Base-by-base conservation (phyloP, 2,113 vertebrate genomes). In the Acinonyx jubatus region DNA sequence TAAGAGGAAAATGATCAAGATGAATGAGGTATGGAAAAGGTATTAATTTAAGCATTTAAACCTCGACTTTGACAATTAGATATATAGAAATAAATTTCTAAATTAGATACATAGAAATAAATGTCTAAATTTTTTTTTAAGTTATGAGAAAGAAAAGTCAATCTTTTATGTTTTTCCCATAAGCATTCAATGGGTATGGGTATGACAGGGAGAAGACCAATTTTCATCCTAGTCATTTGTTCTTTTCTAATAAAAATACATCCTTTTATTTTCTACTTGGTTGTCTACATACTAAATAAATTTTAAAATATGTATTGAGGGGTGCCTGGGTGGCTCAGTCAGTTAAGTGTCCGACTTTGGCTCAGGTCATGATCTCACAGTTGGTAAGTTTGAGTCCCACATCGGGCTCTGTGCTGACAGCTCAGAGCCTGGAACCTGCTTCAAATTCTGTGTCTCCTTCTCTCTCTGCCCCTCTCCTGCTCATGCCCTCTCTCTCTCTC, bases 51-150 rank as follows among this genome's bases (percentile, higher is more conserved):
- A 74, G 18, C 16, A 33, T 90, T 79, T 82, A 73, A 88, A 91
- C 4, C 27, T 55, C 69, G 25, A 76, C 19, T 80, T 78, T 96
- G 74, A 65, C 6, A 66, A 65, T 80, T 91, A 63, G 50, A 36
- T 80, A 63, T 21, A 38, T 50, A 80, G 18, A 52, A 55, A 4
- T 91, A 45, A 84, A 91, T 73, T 96, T 91, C 69, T 83, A 84
- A 66, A 57, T 80, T 91, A 63, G 50, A 36, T 80, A 63, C 21
- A 38, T 50, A 84, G 18, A 61, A 55, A 4, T 91, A 45, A 84
- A 91, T 73, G 95, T 91, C 69, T 83, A 80, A 91, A 94, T 84
- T 68, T 63, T 91, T 38, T 76, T 48, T 89, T 93, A 36, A 78
- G 27, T 78, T 13, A 52, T 89, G 14, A 89, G 29, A 78, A 96